These are phyloP conservation scores for Stegana nigrithorax DNA, from an alignment of 2,888 invertebrate genomes.

Conservation along the genomic window DNA sequence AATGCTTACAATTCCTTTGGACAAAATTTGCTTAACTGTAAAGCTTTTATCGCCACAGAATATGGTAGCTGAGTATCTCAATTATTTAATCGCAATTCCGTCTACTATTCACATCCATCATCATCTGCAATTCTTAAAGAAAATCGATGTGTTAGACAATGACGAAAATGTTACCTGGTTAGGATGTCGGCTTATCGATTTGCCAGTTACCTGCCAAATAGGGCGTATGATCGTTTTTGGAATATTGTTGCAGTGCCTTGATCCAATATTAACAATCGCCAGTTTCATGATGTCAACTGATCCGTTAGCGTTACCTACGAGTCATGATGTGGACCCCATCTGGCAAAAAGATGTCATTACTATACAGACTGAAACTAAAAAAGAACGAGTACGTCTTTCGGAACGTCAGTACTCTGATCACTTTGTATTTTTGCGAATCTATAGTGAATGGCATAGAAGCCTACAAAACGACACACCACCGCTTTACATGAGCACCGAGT, in stretches of 20 bases:
- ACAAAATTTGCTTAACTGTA: conserved; percentile 40
- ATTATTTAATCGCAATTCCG: conserved; percentile 36
- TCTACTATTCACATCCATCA: conserved; percentile 55
- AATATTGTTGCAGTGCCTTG: conserved; percentile 90
- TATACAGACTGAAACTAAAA: conserved; percentile 56
- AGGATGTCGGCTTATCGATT: conserved; percentile 86
- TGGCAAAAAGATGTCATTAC: conserved; percentile 62
- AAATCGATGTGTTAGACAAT: conserved; percentile 86
- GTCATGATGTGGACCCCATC: conserved; percentile 40
- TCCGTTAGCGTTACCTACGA: conserved; percentile 34
- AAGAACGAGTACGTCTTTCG: conserved; percentile 71
- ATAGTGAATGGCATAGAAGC: conserved; percentile 39
- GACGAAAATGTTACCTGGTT: conserved; percentile 81
- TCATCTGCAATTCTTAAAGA: conserved; percentile 77
- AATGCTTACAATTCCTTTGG: conserved; percentile 37
- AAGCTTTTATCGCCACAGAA: conserved; percentile 38
- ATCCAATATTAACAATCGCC: conserved; percentile 92
- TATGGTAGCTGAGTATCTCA: conserved; percentile 41
- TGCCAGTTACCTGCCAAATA: conserved; percentile 89
- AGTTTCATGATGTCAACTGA: conserved; percentile 76
- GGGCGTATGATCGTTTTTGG: conserved; percentile 92
- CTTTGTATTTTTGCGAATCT: conserved; percentile 81
- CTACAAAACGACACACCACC: conserved; percentile 13
- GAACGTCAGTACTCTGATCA: conserved; percentile 89
- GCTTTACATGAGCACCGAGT: conserved; percentile 40